Evolutionary conservation across 23 tunicate genomes (phyloP), one percentile per base, ranked within the genome.

Genomic region (Trididemnum nubilum): DNA sequence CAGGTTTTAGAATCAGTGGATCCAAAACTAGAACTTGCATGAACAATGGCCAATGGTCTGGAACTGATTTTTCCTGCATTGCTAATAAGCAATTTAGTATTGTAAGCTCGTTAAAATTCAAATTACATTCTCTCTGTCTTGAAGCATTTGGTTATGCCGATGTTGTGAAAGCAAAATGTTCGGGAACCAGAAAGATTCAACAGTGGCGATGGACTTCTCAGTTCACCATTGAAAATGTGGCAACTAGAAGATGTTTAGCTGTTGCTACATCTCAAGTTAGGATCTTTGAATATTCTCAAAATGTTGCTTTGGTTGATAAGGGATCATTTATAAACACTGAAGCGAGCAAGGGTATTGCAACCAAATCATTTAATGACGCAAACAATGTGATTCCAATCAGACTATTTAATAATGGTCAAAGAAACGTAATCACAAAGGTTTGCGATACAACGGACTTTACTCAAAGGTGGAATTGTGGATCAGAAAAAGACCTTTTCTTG

Each of bases 21-120:
- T 26, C 67, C 5, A 5, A 22, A 4, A 12, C 26, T 22, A 61
- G 26, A 61, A 61, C 67, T 21, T 61, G 67, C 67, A 61, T 12
- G 26, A 61, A 61, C 67, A 25, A 61, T 61, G 67, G 67, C 27
- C 15, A n/a, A 21, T 61, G 67, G 67, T 61, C 67, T 61, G 67
- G 67, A 61, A 5, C 29, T 4, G 5, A 61, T 12, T 61, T 61
- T 61, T 21, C 29, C n/a, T 61, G 67, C n/a, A 4, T 25, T 61
- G 21, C 67, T 5, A 26, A 61, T 26, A 61, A 4, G 4, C 67
- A 61, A 25, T 61, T 61, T 22, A 61, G 67, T 26, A 61, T 61
- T 61, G 67, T 61, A 15, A 61, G 67, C n/a, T n/a, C 67, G n/a
- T 4, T 61, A 21, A 61, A 22, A 22, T 61, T 12, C 29, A 61